A percentile compares a stretch with the other conserved stretches of the same genome.
Evolutionary conservation across 92 coral and sea anemone species (phyloP).

Genomic region (Anthopleura xanthogrammica): DNA sequence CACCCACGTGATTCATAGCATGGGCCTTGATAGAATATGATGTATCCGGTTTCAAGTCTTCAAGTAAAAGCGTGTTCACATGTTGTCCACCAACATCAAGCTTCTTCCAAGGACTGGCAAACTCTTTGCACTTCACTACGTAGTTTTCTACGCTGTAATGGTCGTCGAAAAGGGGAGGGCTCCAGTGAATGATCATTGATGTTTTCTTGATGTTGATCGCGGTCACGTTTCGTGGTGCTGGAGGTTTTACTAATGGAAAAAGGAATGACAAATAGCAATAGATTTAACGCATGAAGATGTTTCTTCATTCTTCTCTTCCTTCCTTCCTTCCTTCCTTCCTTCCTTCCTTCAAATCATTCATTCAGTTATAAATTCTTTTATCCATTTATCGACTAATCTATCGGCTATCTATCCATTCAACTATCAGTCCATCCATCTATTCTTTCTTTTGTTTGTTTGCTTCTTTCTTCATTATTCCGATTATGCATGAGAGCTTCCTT

Average conservation of each 20-base stretch:
- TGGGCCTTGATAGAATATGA: constrained; percentile 4
- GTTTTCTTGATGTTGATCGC: constrained; percentile 7
- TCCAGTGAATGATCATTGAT: not conserved
- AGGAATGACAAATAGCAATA: not conserved
- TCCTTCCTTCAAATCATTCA: not conserved
- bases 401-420: too few relatives aligned
- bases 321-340: constrained; percentile 14
- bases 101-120: not conserved
- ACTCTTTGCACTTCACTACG: not conserved
- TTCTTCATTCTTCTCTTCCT: not conserved
- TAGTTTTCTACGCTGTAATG: not conserved
- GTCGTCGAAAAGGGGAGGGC: constrained; percentile 9
- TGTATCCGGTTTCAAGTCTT: constrained; percentile 7
- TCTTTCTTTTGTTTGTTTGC: not conserved
- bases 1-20: constrained; percentile 17
- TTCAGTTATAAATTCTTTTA: too few relatives aligned
- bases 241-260: constrained; percentile 4
- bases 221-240: constrained; percentile 11
- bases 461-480: not conserved
- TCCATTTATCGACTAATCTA: too few relatives aligned
- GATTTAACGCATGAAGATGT: not conserved
- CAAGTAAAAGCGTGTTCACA: not conserved
- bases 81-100: not conserved
- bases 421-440: too few relatives aligned
- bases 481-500: not conserved